These are phyloP conservation scores for Cheilosia pagana DNA, from an alignment of 2,888 invertebrate genomes.

Conservation along the genomic window DNA sequence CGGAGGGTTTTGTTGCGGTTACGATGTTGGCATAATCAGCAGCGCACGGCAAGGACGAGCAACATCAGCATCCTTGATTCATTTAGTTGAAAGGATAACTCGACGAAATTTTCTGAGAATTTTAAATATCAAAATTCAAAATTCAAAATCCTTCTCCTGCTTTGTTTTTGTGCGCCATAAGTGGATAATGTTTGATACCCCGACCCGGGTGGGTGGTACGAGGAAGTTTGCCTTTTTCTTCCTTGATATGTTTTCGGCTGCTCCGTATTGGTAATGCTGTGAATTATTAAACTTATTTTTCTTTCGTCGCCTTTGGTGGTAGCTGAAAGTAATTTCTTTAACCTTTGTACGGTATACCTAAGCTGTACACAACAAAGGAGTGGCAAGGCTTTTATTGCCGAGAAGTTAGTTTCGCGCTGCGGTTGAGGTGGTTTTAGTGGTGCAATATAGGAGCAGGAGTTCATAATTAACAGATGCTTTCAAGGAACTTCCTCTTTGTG, in stretches of 20 bases:
- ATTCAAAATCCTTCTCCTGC: background rate
- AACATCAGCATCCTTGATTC: conserved; percentile 29
- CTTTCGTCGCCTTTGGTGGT: background rate
- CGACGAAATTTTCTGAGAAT: conserved; percentile 3
- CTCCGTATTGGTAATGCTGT: background rate
- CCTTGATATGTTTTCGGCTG: background rate
- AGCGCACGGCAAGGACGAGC: background rate
- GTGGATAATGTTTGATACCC: conserved; percentile 29
- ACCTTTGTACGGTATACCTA: background rate
- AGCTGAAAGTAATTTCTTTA: conserved; percentile 18
- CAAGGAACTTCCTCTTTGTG: conserved; percentile 8
- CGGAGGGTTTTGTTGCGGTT: conserved; percentile 1
- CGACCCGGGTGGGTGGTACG: background rate
- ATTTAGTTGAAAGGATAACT: conserved; percentile 46
- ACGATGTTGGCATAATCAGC: conserved; percentile 18
- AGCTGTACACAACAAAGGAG: background rate
- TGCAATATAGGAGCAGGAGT: background rate
- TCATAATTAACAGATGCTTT: conserved; percentile 7
- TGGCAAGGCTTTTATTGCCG: conserved; percentile 1
- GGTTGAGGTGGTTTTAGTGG: background rate
- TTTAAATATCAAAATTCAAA: no score
- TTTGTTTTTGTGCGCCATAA: conserved; percentile 21
- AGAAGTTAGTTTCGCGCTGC: conserved; percentile 8
- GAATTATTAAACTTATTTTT: conserved; percentile 40
- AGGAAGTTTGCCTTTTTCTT: background rate